A percentile compares a stretch with the other conserved stretches of the same genome.
These are phyloP conservation scores for Porites rus DNA, from an alignment of 92 coral and sea anemone genomes.

Conservation along the genomic window DNA sequence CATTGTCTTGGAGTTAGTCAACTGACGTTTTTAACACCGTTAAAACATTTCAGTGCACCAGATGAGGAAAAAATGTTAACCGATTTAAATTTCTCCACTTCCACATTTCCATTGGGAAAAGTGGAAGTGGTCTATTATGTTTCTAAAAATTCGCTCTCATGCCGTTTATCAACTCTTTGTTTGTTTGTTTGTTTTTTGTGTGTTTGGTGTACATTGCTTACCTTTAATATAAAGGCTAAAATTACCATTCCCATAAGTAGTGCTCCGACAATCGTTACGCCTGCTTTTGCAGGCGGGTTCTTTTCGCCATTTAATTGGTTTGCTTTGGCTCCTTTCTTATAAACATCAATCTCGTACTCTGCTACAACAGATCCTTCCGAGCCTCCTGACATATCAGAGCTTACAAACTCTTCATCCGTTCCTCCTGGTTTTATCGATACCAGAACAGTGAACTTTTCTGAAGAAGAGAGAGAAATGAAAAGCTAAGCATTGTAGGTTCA, in stretches of 20 bases:
- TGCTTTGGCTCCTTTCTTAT: background rate
- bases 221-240: slow-evolving; percentile 8
- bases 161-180: no score
- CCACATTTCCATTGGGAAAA: no score
- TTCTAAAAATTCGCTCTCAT: no score
- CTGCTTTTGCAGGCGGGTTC: background rate
- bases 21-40: no score
- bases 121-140: no score
- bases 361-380: slow-evolving; percentile 3
- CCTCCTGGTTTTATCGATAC: slow-evolving; percentile 2
- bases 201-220: background rate
- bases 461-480: background rate
- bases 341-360: background rate
- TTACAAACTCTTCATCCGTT: slow-evolving; percentile 3
- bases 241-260: background rate
- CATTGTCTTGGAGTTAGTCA: no score
- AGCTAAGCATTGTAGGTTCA: background rate
- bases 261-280: slow-evolving; percentile 17
- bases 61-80: no score
- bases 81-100: no score
- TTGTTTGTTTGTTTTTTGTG: no score
- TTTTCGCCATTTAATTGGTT: background rate
- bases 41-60: no score
- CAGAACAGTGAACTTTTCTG: background rate
- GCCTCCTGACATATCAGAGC: background rate